A percentile compares a stretch with the other conserved stretches of the same genome.
These are phyloP conservation scores for Silurus lanzhouensis DNA, from an alignment of 2,797 vertebrate genomes.

Conservation along the genomic window DNA sequence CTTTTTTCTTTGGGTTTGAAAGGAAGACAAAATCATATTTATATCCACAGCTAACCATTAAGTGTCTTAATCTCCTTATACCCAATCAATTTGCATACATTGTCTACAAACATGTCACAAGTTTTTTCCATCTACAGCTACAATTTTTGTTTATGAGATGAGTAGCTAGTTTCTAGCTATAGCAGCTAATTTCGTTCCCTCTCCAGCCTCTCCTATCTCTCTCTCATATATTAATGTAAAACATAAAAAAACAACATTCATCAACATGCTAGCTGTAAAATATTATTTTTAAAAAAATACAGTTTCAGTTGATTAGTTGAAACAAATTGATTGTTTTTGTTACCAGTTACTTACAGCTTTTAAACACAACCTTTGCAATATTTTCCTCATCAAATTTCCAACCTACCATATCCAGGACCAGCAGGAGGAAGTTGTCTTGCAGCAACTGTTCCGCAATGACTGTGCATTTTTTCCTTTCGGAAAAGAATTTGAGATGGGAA, in stretches of 20 bases:
- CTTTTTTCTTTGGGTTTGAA: not conserved
- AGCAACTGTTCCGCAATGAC: slow-evolving; percentile 27
- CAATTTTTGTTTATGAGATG: not conserved
- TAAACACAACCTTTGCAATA: not conserved
- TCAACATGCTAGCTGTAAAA: not conserved
- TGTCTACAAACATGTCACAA: too few relatives aligned
- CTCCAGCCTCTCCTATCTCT: not conserved
- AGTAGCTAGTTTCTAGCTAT: not conserved
- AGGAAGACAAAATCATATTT: not conserved
- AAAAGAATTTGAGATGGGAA: slow-evolving; percentile 52
- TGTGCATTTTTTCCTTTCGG: slow-evolving; percentile 28
- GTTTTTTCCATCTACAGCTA: not conserved
- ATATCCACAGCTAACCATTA: not conserved
- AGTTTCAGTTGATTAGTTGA: not conserved
- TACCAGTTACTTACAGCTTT: too few relatives aligned
- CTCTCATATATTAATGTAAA: not conserved
- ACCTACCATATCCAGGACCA: slow-evolving; percentile 45
- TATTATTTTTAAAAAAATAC: too few relatives aligned
- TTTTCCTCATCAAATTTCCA: slow-evolving; percentile 14
- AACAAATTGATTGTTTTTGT: not conserved
- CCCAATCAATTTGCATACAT: not conserved
- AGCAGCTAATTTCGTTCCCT: not conserved
- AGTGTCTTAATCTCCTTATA: not conserved
- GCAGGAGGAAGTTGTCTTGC: slow-evolving; percentile 39
- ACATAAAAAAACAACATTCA: not conserved